Evolutionary conservation across 2,888 invertebrate genomes (phyloP).

Genomic region (Apotomis turbidana): DNA sequence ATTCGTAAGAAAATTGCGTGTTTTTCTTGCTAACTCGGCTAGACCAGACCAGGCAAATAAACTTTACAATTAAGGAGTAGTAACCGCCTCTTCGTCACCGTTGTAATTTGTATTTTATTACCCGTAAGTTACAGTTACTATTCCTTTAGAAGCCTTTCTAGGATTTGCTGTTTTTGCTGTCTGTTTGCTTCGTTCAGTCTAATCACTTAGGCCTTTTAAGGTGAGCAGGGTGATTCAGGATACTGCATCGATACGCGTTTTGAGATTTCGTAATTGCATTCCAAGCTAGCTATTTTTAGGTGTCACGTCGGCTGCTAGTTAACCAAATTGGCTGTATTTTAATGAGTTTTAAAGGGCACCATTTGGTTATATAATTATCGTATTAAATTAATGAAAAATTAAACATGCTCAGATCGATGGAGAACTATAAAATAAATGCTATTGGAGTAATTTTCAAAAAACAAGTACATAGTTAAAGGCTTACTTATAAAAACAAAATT

Average conservation of each 20-base stretch:
- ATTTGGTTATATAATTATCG: not conserved
- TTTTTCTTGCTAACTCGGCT: slow-evolving; percentile 31
- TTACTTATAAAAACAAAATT: too few species aligned
- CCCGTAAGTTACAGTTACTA: not conserved
- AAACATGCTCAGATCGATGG: too few species aligned
- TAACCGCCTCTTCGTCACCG: not conserved
- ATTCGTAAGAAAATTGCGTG: slow-evolving; percentile 34
- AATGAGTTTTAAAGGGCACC: not conserved
- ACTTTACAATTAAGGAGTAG: not conserved
- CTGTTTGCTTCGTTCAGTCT: not conserved
- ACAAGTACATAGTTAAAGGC: too few species aligned
- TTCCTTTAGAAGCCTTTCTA: not conserved
- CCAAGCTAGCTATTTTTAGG: slow-evolving; percentile 30
- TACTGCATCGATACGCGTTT: slow-evolving; percentile 37
- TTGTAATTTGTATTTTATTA: not conserved
- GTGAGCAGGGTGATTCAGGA: slow-evolving; percentile 46
- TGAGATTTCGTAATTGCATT: slow-evolving; percentile 26
- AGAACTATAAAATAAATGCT: too few species aligned
- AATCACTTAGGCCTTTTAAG: slow-evolving; percentile 45
- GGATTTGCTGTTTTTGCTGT: not conserved
- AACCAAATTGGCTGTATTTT: not conserved
- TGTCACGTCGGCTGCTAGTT: slow-evolving; percentile 5
- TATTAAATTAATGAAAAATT: too few species aligned
- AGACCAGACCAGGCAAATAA: slow-evolving; percentile 38
- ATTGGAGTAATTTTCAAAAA: too few species aligned